Percentiles rank a stretch among this genome's conserved stretches.
Evolutionary conservation across 1,140 invertebrate species (phyloP).

Genomic region (Aphidius gifuensis): DNA sequence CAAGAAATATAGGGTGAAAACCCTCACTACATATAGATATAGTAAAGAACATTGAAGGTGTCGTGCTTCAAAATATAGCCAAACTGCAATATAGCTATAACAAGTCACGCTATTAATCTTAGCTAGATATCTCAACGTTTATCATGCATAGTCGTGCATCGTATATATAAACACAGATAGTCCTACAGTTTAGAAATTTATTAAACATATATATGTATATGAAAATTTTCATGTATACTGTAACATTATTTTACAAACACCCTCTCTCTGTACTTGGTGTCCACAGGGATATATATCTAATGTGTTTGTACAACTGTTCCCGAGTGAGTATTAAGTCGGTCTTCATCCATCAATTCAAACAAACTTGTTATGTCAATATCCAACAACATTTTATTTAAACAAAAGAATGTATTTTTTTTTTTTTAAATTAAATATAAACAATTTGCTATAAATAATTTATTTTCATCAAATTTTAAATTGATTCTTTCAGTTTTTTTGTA

Average conservation of each 20-base stretch:
- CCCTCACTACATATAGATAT: no score
- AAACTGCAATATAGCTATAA: no score
- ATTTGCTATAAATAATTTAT: no score
- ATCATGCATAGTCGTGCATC: conserved; percentile 23
- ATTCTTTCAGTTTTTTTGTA: no score
- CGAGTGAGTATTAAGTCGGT: conserved; percentile 19
- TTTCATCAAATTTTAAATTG: no score
- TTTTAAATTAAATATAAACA: no score
- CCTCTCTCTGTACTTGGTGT: conserved; percentile 9
- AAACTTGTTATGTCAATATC: neutral
- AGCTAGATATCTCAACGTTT: conserved; percentile 18
- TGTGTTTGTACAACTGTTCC: conserved; percentile 30
- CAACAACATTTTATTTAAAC: neutral
- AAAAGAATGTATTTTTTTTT: no score
- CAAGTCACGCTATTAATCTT: neutral
- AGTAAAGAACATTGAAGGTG: no score
- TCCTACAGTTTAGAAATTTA: neutral
- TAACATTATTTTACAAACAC: neutral
- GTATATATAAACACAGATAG: neutral
- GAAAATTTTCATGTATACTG: neutral
- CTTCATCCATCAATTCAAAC: conserved; percentile 8
- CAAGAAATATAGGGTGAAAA: no score
- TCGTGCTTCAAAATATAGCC: no score
- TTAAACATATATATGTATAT: neutral
- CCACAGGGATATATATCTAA: conserved; percentile 19